These are phyloP conservation scores for Hydroisotoma schaefferi DNA, from an alignment of 2,888 invertebrate species.

Conservation along the genomic window DNA sequence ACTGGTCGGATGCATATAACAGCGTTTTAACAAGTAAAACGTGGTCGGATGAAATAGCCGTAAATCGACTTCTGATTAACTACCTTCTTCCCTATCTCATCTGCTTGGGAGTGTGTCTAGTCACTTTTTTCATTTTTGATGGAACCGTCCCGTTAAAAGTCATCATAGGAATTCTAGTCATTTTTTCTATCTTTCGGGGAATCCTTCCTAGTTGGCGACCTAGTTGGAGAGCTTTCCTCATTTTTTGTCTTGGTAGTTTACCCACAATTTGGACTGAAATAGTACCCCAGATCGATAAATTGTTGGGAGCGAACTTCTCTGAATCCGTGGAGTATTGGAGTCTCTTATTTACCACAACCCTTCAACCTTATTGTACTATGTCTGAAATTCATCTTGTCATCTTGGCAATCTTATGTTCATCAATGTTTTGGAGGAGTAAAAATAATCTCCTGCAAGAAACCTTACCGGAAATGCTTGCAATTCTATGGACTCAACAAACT, in stretches of 20 bases:
- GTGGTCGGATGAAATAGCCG: slow-evolving; percentile 18
- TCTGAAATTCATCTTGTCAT: not conserved
- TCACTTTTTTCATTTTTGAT: not conserved
- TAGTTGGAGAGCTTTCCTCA: slow-evolving; percentile 12
- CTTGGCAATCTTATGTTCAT: not conserved
- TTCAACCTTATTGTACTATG: not conserved
- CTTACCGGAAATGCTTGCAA: slow-evolving; percentile 26
- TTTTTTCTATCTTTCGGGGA: slow-evolving; percentile 21
- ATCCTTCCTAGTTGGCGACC: slow-evolving; percentile 1
- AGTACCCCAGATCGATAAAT: not conserved
- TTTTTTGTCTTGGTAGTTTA: slow-evolving; percentile 5
- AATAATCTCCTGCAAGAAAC: slow-evolving; percentile 15
- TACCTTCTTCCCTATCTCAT: slow-evolving; percentile 23
- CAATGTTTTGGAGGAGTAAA: not conserved
- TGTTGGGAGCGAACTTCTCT: not conserved
- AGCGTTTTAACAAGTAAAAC: slow-evolving; percentile 28
- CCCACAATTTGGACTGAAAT: not conserved
- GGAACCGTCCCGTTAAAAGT: slow-evolving; percentile 6
- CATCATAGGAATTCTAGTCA: slow-evolving; percentile 13
- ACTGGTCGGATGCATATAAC: slow-evolving; percentile 42
- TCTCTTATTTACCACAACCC: not conserved
- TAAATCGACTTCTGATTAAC: slow-evolving; percentile 8
- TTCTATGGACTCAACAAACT: slow-evolving; percentile 26
- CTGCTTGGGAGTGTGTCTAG: slow-evolving; percentile 6
- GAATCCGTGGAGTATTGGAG: not conserved